Evolutionary conservation across 2,888 invertebrate genomes (phyloP).

Genomic region (Ornithoptera alexandrae): DNA sequence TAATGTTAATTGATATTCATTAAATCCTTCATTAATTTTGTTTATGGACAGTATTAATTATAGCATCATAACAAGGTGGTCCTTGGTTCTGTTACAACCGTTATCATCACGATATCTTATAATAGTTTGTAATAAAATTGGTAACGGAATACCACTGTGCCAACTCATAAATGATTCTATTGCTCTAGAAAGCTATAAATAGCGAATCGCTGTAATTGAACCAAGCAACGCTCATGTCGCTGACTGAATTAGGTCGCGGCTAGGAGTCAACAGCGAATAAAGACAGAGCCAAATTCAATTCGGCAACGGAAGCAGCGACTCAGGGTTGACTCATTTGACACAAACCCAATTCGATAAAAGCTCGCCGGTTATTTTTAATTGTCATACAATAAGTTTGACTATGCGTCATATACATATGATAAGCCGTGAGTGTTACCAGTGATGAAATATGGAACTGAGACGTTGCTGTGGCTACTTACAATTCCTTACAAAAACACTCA

Average conservation of each 20-base stretch:
- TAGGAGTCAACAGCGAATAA: slow-evolving; percentile 22
- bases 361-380: slow-evolving; percentile 24
- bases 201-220: slow-evolving; percentile 10
- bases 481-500: too few relatives aligned
- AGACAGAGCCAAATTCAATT: slow-evolving; percentile 38
- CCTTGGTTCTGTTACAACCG: not conserved
- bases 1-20: too few relatives aligned
- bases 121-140: slow-evolving; percentile 10
- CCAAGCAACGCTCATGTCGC: slow-evolving; percentile 14
- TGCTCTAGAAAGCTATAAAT: slow-evolving; percentile 18
- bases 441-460: too few relatives aligned
- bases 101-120: not conserved
- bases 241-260: slow-evolving; percentile 16
- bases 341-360: slow-evolving; percentile 51
- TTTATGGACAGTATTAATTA: too few relatives aligned
- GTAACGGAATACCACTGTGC: slow-evolving; percentile 5
- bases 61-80: too few relatives aligned
- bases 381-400: slow-evolving; percentile 35
- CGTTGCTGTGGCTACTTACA: too few relatives aligned
- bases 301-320: slow-evolving; percentile 31
- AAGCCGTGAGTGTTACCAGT: too few relatives aligned
- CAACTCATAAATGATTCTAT: not conserved
- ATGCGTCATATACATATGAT: not conserved
- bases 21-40: too few relatives aligned
- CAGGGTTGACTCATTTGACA: slow-evolving; percentile 49